Percentiles rank a stretch among this genome's conserved stretches.
phyloP scores from a whole-genome alignment of 2,888 invertebrate species.

The Gandaritis pyraliata region DNA sequence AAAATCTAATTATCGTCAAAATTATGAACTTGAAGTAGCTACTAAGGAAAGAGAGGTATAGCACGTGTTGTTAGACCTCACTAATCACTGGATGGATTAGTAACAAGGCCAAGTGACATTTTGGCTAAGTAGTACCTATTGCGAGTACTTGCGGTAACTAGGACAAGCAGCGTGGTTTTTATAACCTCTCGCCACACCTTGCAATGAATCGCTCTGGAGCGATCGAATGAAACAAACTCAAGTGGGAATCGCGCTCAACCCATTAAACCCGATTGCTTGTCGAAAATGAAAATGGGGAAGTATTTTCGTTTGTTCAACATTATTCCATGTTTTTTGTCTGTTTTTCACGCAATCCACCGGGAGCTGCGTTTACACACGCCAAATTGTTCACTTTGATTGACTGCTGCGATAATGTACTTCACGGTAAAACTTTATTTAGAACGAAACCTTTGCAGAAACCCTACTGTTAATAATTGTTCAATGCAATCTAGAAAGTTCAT shows the following conservation, averaged over 20 bases:
- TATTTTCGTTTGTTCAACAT: conserved; percentile 74
- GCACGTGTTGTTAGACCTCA: neutral
- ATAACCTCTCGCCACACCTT: conserved; percentile 52
- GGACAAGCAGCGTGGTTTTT: conserved; percentile 41
- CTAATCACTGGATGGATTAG: neutral
- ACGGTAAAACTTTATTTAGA: neutral
- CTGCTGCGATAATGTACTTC: conserved; percentile 39
- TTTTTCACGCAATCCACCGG: conserved; percentile 75
- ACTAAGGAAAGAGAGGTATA: neutral
- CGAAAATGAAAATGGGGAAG: conserved; percentile 79
- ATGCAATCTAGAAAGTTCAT: conserved; percentile 11
- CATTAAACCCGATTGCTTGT: conserved; percentile 81
- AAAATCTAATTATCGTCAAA: neutral
- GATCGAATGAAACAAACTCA: conserved; percentile 77
- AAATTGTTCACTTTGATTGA: conserved; percentile 76
- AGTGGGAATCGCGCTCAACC: conserved; percentile 78
- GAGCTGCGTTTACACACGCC: conserved; percentile 72
- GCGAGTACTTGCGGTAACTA: conserved; percentile 9
- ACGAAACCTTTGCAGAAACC: conserved; percentile 30
- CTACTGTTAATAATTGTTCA: neutral
- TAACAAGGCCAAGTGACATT: conserved; percentile 6
- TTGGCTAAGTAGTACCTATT: conserved; percentile 2
- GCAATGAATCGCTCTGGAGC: conserved; percentile 63
- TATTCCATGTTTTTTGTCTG: conserved; percentile 70
- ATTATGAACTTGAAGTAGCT: neutral